Evolutionary conservation across 1,140 invertebrate species (phyloP).

Genomic region (Condylostylus longicornis): DNA sequence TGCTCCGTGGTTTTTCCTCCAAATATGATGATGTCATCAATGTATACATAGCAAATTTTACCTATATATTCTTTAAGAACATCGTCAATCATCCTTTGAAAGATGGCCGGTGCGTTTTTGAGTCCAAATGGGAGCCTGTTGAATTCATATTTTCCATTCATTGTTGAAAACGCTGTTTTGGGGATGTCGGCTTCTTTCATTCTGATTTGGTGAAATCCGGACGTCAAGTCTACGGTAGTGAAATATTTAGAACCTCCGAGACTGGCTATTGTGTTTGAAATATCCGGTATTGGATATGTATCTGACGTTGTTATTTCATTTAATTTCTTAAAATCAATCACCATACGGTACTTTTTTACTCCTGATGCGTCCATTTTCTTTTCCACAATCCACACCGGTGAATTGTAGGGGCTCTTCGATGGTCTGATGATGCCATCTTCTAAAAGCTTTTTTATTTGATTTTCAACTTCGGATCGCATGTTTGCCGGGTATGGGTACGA

Average conservation of each 20-base stretch:
- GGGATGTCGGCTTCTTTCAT: constrained; percentile 19
- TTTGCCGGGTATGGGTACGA: not conserved
- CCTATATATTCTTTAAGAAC: constrained; percentile 18
- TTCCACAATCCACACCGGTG: not conserved
- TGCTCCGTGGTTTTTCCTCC: not conserved
- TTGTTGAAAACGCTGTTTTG: constrained; percentile 28
- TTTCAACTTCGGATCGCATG: not conserved
- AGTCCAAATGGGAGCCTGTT: constrained; percentile 26
- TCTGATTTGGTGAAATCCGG: constrained; percentile 34
- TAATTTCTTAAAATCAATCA: constrained; percentile 19
- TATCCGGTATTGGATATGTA: constrained; percentile 35
- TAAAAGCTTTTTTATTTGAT: not conserved
- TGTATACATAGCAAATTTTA: constrained; percentile 24
- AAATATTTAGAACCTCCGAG: constrained; percentile 29
- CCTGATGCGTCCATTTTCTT: constrained; percentile 1
- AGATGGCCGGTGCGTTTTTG: constrained; percentile 28
- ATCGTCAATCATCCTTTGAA: constrained; percentile 32
- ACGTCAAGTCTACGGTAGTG: constrained; percentile 31
- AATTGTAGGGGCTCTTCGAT: constrained; percentile 2
- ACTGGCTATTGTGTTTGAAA: constrained; percentile 31
- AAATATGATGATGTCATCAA: constrained; percentile 12
- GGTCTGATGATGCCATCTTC: constrained; percentile 1
- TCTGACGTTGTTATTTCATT: constrained; percentile 26
- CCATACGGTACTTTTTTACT: constrained; percentile 19
- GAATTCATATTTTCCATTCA: constrained; percentile 29